Evolutionary conservation across 2,888 invertebrate species (phyloP), one percentile per base, ranked within the genome.

Genomic region (Temnothorax rugatulus): DNA sequence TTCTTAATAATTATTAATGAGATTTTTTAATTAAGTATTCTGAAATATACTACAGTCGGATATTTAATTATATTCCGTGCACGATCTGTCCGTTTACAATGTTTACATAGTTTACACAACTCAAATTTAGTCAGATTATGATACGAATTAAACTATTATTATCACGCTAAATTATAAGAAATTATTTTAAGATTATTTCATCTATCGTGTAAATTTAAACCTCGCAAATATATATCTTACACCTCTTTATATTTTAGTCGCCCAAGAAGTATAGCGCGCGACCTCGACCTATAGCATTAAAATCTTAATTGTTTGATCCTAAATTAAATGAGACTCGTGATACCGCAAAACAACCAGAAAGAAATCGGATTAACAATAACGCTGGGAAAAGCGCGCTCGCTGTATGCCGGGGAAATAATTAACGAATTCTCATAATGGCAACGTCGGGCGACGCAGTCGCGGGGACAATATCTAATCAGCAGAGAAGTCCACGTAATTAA

Each of bases 401-500:
- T 84, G 61, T 44, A 64, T 25, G 83, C 82, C 82, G 73, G 85
- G 85, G 7, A 86, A 87, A 90, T 88, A 87, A 90, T 87, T 90
- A 90, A 86, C 87, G 79, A 82, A 84, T 89, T 85, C 89, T 86
- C 83, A 83, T 83, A 82, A 83, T 66, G 74, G 57, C 64, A 81
- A 74, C 81, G 71, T 77, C 74, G 71, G 68, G 68, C 75, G 77
- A 63, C 38, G 68, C 83, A 86, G 89, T 86, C 85, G 84, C 71
- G 66, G 76, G 81, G 83, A 90, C 89, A 90, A 90, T 89, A 87
- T 90, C 90, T 89, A 90, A 90, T 90, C 90, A 90, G 87, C 88
- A 44, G 86, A 83, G 87, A 87, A 89, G 90, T 91, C 88, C 87
- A 86, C 89, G 91, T 92, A 93, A 93, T 93, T 92, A 93, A 92